Conservation (phyloP, 2,797 vertebrate species). For the Amniataba percoides region DNA sequence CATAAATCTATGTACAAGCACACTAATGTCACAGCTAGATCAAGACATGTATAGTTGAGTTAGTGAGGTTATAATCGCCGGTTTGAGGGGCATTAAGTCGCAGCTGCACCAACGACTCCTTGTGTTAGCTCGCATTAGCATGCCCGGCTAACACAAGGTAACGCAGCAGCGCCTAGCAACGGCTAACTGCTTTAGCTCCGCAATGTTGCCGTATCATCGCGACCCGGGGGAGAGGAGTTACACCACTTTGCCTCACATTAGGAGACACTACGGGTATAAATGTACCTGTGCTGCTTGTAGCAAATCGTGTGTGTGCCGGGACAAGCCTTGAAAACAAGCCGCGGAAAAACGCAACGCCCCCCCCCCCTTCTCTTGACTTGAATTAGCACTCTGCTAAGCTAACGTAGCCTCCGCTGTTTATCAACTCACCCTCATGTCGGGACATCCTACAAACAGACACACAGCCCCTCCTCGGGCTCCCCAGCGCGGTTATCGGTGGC, state of each 20-base stretch:
- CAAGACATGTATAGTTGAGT: rapidly evolving
- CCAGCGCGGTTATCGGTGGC: constrained; percentile 70
- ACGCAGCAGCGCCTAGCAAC: constrained; percentile 60
- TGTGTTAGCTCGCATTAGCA: constrained; percentile 68
- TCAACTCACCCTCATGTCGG: constrained; percentile 95
- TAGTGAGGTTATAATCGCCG: not conserved
- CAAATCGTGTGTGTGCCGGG: not conserved
- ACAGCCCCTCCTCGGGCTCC: constrained; percentile 86
- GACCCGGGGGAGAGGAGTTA: constrained; percentile 14
- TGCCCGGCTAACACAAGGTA: constrained; percentile 57
- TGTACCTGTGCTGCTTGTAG: not conserved
- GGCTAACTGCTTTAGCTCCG: constrained; percentile 70
- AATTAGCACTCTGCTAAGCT: constrained; percentile 67
- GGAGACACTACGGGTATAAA: not conserved
- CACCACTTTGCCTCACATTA: not conserved
- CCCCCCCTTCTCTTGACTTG: constrained; percentile 36
- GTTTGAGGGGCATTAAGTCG: constrained; percentile 23
- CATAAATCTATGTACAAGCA: not conserved
- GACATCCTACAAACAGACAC: constrained; percentile 92
- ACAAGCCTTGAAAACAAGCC: constrained; percentile 45
- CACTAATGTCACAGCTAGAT: not conserved
- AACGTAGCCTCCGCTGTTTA: constrained; percentile 62
- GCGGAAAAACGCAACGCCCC: constrained; percentile 66
- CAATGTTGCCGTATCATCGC: constrained; percentile 64
- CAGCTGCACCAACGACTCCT: constrained; percentile 40